Conservation (phyloP, 2,113 vertebrate species). For the Sciurus niger region DNA sequence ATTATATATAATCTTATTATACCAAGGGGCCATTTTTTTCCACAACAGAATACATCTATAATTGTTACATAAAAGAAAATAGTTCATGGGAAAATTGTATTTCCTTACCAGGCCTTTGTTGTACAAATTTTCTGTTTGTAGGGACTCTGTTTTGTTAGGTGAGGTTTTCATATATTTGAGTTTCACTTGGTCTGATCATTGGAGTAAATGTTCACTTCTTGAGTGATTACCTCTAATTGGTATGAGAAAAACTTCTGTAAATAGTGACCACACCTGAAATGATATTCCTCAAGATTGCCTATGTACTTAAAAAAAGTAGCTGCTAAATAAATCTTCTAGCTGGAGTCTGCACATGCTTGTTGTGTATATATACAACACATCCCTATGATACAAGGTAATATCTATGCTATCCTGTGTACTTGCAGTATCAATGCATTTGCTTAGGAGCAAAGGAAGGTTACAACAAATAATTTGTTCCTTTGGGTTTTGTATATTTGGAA, state of each 20-base stretch:
- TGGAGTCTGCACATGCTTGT: neutral
- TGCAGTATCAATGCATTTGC: neutral
- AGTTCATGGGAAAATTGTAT: neutral
- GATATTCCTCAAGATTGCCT: neutral
- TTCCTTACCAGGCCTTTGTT: neutral
- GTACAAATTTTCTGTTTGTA: neutral
- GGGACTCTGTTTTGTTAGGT: neutral
- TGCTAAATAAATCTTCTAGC: neutral
- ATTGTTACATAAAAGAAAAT: neutral
- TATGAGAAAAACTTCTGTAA: conserved; percentile 17
- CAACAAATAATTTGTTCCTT: neutral
- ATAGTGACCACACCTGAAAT: neutral
- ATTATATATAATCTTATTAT: conserved; percentile 20
- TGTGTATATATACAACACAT: no score
- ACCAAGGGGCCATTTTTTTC: neutral
- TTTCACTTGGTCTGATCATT: neutral
- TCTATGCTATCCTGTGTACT: neutral
- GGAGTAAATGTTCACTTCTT: neutral
- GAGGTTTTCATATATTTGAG: neutral
- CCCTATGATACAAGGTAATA: neutral
- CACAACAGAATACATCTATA: neutral
- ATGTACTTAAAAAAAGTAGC: neutral
- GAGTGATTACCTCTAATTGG: neutral
- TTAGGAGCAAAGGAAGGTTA: conserved; percentile 8
- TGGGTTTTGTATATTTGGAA: neutral